phyloP scores from a whole-genome alignment of 1,140 invertebrate species.

The Nymphalis io region DNA sequence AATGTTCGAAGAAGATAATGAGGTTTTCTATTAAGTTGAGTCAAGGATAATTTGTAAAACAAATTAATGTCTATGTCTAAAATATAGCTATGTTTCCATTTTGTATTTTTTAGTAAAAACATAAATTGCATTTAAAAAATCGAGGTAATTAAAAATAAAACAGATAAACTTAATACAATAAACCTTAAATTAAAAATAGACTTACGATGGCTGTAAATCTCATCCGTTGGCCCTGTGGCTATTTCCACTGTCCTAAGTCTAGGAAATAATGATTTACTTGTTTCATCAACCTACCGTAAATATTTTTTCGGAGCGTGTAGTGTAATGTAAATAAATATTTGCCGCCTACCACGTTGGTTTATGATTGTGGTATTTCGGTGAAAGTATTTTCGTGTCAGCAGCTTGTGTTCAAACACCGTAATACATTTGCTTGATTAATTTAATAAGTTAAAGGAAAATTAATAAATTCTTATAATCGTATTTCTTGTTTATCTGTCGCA shows the following conservation, averaged over 20 bases:
- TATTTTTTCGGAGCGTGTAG: slow-evolving; percentile 48
- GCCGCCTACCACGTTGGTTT: slow-evolving; percentile 33
- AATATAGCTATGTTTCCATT: too few relatives aligned
- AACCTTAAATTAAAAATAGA: background rate
- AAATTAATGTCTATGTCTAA: too few relatives aligned
- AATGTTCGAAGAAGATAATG: too few relatives aligned
- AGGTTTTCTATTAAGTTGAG: too few relatives aligned
- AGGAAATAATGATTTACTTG: slow-evolving; percentile 12
- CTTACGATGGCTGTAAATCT: slow-evolving; percentile 6
- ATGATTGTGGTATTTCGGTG: slow-evolving; percentile 64
- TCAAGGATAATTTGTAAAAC: too few relatives aligned
- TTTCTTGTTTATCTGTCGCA: background rate
- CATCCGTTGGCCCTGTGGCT: slow-evolving; percentile 22
- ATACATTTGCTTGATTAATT: slow-evolving; percentile 15
- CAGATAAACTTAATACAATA: too few relatives aligned
- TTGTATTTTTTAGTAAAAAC: too few relatives aligned
- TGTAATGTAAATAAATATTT: slow-evolving; percentile 61
- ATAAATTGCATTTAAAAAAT: too few relatives aligned
- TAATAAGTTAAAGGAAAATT: background rate
- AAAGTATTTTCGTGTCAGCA: slow-evolving; percentile 58
- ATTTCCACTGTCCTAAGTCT: slow-evolving; percentile 34
- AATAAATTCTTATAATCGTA: background rate
- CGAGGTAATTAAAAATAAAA: too few relatives aligned
- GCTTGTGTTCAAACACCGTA: slow-evolving; percentile 24
- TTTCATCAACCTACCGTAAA: slow-evolving; percentile 39